Evolutionary conservation across 2,797 vertebrate genomes (phyloP), one percentile per base, ranked within the genome.

Genomic region (Ambastaia sidthimunki): DNA sequence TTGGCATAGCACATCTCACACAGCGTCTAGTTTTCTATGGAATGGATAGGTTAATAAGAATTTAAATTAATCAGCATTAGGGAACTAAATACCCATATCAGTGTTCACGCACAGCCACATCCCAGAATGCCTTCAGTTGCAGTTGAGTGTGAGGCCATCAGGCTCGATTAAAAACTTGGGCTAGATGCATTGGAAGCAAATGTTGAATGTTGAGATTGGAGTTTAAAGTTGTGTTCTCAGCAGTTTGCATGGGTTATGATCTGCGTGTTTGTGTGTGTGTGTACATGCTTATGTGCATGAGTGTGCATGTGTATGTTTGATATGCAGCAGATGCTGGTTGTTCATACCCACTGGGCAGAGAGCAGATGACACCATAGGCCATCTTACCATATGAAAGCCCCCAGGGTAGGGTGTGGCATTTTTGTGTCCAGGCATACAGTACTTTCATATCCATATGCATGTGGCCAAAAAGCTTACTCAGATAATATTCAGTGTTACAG

Each of bases 301-400:
- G 71, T 37, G 65, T 60, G 75, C 23, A 21, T 55, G 62, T 44
- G 69, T 52, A 55, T 67, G 63, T 82, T 80, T 80, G 75, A 67
- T 71, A 77, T 78, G 68, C 69, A 89, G 84, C 88, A 89, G 88
- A 87, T 91, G 89, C 82, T 88, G 83, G 82, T 81, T 89, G 87
- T 82, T 86, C 75, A 85, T 57, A 76, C 76, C 76, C 83, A 82
- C 85, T 82, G 82, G 87, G 85, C 83, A 85, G 75, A 44, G 55
- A 81, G 78, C 82, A 85, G 76, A 85, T 83, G 81, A 86, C 82
- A 80, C 69, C 37, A 54, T 75, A 59, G 73, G 78, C 74, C 62
- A 71, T 78, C 65, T 57, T 41, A 82, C 44, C 78, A 76, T 67
- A 83, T 83, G 37, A 59, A 65, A 74, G 9, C 62, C 80, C 86